Base-by-base conservation (phyloP, 2,888 invertebrate genomes). In the Drosophila neutralis region DNA sequence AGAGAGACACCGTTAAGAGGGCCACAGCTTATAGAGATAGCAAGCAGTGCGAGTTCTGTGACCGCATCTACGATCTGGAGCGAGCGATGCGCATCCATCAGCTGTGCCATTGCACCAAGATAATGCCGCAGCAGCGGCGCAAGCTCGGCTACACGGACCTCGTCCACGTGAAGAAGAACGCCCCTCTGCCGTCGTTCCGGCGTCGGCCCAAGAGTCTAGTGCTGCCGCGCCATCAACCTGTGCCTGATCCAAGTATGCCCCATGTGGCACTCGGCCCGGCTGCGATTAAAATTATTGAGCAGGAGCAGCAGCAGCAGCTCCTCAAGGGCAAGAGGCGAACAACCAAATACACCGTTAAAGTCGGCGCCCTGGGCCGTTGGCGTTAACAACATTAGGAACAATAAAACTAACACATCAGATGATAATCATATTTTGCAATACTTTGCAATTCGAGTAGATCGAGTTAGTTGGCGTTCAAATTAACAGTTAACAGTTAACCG, bases 41-140 rank as follows among this genome's bases (percentile, higher is more conserved):
- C n/a, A 75, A 76, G 1, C 69, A 69, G 59, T 87, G 87, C 59
- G 71, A 81, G 48, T 88, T 62, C 51, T 87, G 87, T 27, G 87
- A 88, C 65, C 90, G 90, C 24, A 61, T 27, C 13, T 87, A 90
- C 24, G 76, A 80, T 15, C 51, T 87, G 42, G 83, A 88, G 40
- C 90, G 87, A 5, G 86, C 87, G 0, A 48, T 90, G 57, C 90
- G 78, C 68, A 90, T 87, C 11, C 87, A 87, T 29, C 90, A 80
- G 66, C 11, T 87, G 73, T 70, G 80, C 67, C 75, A 87, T 53
- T 87, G 87, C 73, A 80, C 56, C 49, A 90, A 87, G 69, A 87
- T 87, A 35, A 62, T 83, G 24, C 90, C 90, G 11, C 81, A 86
- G 57, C 69, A 76, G 67, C 83, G 88, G 0, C 90, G 87, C 68